Evolutionary conservation across 2,888 invertebrate species (phyloP).

Genomic region (Diogma glabrata): DNA sequence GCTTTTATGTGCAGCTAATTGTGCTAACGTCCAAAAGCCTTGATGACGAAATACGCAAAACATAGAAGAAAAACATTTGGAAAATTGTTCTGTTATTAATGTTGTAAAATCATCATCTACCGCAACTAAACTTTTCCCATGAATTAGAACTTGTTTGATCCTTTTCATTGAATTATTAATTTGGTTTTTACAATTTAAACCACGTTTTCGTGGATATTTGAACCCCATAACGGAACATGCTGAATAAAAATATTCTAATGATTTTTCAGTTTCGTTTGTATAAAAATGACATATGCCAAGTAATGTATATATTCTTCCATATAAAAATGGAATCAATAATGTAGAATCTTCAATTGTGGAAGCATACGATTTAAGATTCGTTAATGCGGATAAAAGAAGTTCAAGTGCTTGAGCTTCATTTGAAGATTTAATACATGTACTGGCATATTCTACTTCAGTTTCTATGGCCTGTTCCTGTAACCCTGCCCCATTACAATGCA

Average conservation of each 20-base stretch:
- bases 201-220: conserved; percentile 30
- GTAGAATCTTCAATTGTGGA: too few species aligned
- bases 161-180: not conserved
- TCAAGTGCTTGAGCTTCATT: conserved; percentile 47
- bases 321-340: conserved; percentile 26
- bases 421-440: conserved; percentile 41
- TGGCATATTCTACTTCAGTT: conserved; percentile 45
- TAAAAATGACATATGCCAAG: conserved; percentile 35
- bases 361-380: not conserved
- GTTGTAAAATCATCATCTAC: conserved; percentile 1
- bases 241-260: conserved; percentile 28
- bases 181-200: not conserved
- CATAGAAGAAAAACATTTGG: conserved; percentile 7
- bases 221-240: conserved; percentile 36
- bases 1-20: conserved; percentile 12
- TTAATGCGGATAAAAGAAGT: conserved; percentile 38
- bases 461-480: conserved; percentile 40
- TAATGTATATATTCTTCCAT: conserved; percentile 36
- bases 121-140: not conserved
- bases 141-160: not conserved
- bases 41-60: not conserved
- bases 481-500: conserved; percentile 45
- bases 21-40: conserved; percentile 3
- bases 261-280: conserved; percentile 33
- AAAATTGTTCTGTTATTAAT: conserved; percentile 5